Base-by-base conservation (phyloP, 2,113 vertebrate species). In the Platanista minor region DNA sequence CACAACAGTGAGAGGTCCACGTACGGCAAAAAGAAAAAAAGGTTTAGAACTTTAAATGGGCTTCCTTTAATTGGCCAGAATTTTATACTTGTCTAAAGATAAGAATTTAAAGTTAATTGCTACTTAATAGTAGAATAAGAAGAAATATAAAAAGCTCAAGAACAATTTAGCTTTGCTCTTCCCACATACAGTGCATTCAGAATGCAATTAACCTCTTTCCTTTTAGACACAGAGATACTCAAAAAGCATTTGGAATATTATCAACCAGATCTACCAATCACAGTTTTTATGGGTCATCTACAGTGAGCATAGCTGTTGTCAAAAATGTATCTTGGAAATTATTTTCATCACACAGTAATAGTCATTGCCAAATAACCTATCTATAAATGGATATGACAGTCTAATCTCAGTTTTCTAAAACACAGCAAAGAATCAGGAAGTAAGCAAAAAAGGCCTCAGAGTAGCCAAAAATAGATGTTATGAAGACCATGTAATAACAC, bases 161-260 rank as follows among this genome's bases (percentile, higher is more conserved):
- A 91, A 77, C 43, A 97, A 52, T 95, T 90, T 93, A 94, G 69
- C 57, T 96, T 95, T 95, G 36, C 5, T 95, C 64, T 97, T 89
- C 67, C 86, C 67, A 96, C 57, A 85, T 84, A 71, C 21, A 82
- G 52, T 85, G n/a, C 61, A 81, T 92, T 97, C 74, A 61, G 57
- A 93, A 84, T 87, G 74, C 43, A 95, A 43, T 94, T 97, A 87
- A 46, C 25, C 72, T 93, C 15, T 95, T 95, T 96, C 52, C 25
- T 83, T 97, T 91, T 83, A 89, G 39, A 97, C 39, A 75, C 15
- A 82, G 84, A 93, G 59, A 83, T 91, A 72, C 61, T 94, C 18
- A 85, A 80, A 87, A 96, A 92, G 20, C 69, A 71, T 94, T 72
- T 88, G 67, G 3, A 41, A 43, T 87, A 69, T 88, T 92, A 78